Base-by-base conservation (phyloP, 2,113 vertebrate genomes). In the Gallinago undulata region DNA sequence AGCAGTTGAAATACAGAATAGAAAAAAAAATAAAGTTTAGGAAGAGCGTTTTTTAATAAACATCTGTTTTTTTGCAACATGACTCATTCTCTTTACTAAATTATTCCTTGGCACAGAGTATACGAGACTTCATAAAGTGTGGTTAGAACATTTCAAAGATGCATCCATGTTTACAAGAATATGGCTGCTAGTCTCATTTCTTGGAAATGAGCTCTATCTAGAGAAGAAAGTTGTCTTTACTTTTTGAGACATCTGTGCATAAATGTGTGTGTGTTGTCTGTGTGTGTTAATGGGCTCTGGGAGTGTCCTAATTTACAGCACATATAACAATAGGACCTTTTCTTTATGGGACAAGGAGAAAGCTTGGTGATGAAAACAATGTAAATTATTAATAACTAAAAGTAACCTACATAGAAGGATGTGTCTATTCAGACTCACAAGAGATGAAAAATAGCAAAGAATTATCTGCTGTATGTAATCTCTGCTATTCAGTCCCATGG, bases 11-110 rank as follows among this genome's bases (percentile, higher is more conserved):
- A 92, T 78, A 30, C 43, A 77, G 53, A 89, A 37, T 81, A 18
- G 35, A 37, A 68, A 21, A 30, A 35, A 82, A 59, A 56, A 48
- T 5, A 73, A 80, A 79, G 16, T 33, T 79, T 93, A 91, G 87
- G 62, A 82, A 57, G 60, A 81, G 55, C 75, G 66, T 24, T 68
- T 84, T 84, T 80, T 91, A 96, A 95, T 96, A 95, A 96, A 94
- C 7, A 2, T 91, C 77, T 95, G 4, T 19, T 1, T 94, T 95
- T 96, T 84, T 96, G 75, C 94, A 96, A 87, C 94, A 63, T 62
- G 83, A 94, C 92, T 93, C 77, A 95, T 62, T 97, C 95, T 97
- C 89, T 97, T 97, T 68, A 94, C 75, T 89, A 97, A 94, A 63
- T 92, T 97, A 83, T 84, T 86, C 92, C 96, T 96, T 94, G 87